Evolutionary conservation across 2,797 vertebrate genomes (phyloP), one percentile per base, ranked within the genome.

Genomic region (Danio tinwini): DNA sequence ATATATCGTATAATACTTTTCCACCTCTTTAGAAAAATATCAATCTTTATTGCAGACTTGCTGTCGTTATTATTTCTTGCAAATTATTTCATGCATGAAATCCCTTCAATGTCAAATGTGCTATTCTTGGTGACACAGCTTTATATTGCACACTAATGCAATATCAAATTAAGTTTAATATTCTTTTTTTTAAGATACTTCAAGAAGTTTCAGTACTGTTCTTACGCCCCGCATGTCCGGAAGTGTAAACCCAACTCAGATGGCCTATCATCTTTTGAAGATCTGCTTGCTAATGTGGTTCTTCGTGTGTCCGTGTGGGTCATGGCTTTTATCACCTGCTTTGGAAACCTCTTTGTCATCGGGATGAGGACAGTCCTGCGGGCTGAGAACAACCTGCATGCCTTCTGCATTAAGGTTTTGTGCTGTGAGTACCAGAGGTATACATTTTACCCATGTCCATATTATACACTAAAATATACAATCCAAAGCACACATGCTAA

Each of bases 251-350:
- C 95, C 83, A 94, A 94, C 90, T 95, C 94, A 11, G 95, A 95
- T 0, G 93, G 95, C 5, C 94, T 96, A 88, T 96, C 95, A 17
- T 95, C 94, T 47, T 94, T 95, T 81, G 95, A 97, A 89, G 93
- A 96, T 89, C 92, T 96, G 80, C 90, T 95, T 85, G 95, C 95
- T 53, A 96, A 91, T 87, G 84, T 88, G 16, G 91, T 96, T 78
- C 94, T 97, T 75, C 92, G 94, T 42, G 92, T 95, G 77, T 96
- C 91, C 0, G 92, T 96, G 65, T 96, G 95, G 95, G 94, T 97
- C 86, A 95, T 95, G 88, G 95, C 94, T 83, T 94, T 94, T 87
- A 91, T 95, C 77, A 96, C 93, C 68, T 95, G 94, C 91, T 95
- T 96, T 19, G 94, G 96, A 52, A 96, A 96, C 88, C 88, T 96